Evolutionary conservation across 2,888 invertebrate genomes (phyloP), one percentile per base, ranked within the genome.

Genomic region (Ormyrus rosae): DNA sequence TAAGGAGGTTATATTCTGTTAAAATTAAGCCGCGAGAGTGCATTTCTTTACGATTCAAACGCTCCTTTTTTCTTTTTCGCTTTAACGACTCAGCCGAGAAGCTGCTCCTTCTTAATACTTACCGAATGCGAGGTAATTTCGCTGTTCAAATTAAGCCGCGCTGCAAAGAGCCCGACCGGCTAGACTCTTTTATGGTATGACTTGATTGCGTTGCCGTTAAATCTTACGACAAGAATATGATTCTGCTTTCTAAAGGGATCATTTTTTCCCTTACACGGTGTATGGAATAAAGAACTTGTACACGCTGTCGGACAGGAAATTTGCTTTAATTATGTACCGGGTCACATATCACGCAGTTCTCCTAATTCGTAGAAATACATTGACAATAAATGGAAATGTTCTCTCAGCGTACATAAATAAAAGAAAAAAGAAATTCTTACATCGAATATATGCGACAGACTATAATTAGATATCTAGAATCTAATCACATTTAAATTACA

Each of bases 401-500:
- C 70, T 60, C 70, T 70, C 48, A 50, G 7, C 48, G 50, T 6
- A 70, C 48, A 11, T 19, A 46, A 50, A 50, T 10, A 11, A 48
- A 64, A 6, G n/a, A 64, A 19, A 10, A n/a, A 11, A 56, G n/a
- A 56, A n/a, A 56, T 56, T 6, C n/a, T 56, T 11, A 56, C 6
- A n/a, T n/a, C n/a, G 10, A 56, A n/a, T 56, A 56, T 11, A 56
- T n/a, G 8, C 34, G 7, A 34, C 34, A 60, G 13, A 11, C 34
- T 34, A 34, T 10, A 19, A 6, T 60, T 34, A 19, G 34, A 6
- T 34, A 50, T 13, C 13, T 64, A n/a, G 10, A 48, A 11, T 48
- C 11, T 64, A 64, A 64, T 64, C 64, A 64, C 64, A 64, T 64
- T 64, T 64, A 48, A 63, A 64, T 64, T 64, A 64, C 64, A 64